phyloP scores from a whole-genome alignment of 1,140 invertebrate species.

The Adelges cooleyi region DNA sequence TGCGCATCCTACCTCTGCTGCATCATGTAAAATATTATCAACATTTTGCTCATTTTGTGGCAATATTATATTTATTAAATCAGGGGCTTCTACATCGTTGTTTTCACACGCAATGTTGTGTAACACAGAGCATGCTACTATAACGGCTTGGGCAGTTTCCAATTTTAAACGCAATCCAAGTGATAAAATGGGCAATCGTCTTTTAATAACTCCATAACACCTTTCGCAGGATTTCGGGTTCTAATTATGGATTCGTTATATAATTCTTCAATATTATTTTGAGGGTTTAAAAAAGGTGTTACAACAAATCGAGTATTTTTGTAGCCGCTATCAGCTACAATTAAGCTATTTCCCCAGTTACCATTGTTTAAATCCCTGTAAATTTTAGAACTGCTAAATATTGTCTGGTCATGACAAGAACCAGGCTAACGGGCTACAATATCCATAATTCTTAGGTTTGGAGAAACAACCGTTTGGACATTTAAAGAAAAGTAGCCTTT shows the following conservation, averaged over 20 bases:
- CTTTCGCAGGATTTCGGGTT: constrained; percentile 38
- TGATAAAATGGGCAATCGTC: constrained; percentile 37
- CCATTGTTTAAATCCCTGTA: no score
- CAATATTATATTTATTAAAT: no score
- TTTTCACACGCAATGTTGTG: constrained; percentile 38
- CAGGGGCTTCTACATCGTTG: background rate
- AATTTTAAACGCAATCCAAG: constrained; percentile 35
- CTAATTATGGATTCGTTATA: constrained; percentile 34
- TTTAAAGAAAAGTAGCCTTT: constrained; percentile 40
- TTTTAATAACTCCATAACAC: constrained; percentile 38
- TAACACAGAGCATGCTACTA: constrained; percentile 38
- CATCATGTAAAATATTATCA: no score
- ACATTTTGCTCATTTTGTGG: no score
- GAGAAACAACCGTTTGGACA: constrained; percentile 39
- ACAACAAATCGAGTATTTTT: background rate
- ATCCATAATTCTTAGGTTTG: constrained; percentile 36
- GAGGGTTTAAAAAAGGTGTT: background rate
- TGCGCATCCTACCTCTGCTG: no score
- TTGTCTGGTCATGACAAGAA: constrained; percentile 36
- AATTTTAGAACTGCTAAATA: constrained; percentile 35
- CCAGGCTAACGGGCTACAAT: constrained; percentile 38
- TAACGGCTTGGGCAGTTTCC: constrained; percentile 32
- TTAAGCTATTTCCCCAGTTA: constrained; percentile 7
- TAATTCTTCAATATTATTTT: constrained; percentile 8
- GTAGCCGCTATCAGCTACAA: constrained; percentile 33